Conservation (phyloP, 2,113 vertebrate species). For the Microcebus tavaratra region DNA sequence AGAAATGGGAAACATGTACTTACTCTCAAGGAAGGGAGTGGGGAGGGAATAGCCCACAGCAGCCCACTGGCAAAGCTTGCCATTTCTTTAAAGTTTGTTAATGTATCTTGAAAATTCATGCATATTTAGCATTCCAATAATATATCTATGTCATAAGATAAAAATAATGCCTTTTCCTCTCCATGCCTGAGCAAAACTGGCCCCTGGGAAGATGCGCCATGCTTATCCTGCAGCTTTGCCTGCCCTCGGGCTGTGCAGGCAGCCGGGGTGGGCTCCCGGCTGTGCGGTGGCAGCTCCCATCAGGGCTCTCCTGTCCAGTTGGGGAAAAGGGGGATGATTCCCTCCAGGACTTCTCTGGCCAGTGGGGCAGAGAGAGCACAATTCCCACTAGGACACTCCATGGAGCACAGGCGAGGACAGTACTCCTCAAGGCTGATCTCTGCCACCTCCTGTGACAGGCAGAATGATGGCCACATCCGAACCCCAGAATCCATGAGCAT, state of each 20-base stretch:
- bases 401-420: neutral
- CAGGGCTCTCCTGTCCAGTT: neutral
- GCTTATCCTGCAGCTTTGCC: neutral
- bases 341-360: neutral
- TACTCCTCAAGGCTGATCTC: neutral
- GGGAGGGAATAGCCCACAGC: neutral
- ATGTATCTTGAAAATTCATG: slow-evolving; percentile 40
- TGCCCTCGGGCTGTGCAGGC: neutral
- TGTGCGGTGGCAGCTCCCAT: neutral
- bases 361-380: neutral
- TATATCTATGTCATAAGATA: slow-evolving; percentile 40
- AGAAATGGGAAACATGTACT: neutral
- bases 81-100: slow-evolving; percentile 48
- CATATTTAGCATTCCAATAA: slow-evolving; percentile 58
- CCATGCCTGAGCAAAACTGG: slow-evolving; percentile 19
- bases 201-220: neutral
- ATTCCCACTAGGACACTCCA: neutral
- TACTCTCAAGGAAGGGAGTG: neutral
- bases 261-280: neutral
- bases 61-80: neutral
- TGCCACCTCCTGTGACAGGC: neutral
- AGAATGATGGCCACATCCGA: too few relatives aligned
- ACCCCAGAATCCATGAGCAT: neutral
- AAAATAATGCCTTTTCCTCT: slow-evolving; percentile 51
- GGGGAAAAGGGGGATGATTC: neutral